Percentiles rank a stretch among this genome's conserved stretches.
Evolutionary conservation across 2,888 invertebrate genomes (phyloP).

Genomic region (Ectropis crepuscularia): DNA sequence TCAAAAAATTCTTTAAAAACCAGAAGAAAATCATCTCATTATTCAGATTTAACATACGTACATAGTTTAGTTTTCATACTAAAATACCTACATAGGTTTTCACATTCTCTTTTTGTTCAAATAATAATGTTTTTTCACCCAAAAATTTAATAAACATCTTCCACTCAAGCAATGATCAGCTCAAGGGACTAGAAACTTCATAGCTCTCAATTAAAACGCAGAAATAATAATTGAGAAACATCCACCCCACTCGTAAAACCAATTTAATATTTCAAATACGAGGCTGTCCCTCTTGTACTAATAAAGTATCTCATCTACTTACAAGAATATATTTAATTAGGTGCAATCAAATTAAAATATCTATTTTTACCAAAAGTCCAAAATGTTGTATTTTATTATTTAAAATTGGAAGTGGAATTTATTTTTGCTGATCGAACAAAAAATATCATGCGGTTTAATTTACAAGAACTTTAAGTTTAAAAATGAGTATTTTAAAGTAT

Average conservation of each 20-base stretch:
- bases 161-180: conserved; percentile 64
- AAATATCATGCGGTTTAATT: no score
- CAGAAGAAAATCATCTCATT: no score
- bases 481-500: no score
- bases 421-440: no score
- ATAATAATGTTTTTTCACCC: neutral
- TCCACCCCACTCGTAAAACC: conserved; percentile 78
- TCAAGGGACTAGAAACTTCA: conserved; percentile 75
- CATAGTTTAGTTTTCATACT: no score
- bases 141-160: conserved; percentile 34
- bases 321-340: conserved; percentile 30
- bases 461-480: no score
- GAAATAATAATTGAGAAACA: conserved; percentile 75
- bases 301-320: conserved; percentile 22
- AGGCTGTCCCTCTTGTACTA: conserved; percentile 59
- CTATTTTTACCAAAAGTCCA: neutral
- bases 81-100: no score
- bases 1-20: no score
- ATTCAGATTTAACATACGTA: no score
- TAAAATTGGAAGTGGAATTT: no score
- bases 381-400: no score
- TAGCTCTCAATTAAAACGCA: conserved; percentile 80
- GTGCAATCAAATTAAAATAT: neutral
- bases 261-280: conserved; percentile 78
- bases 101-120: no score